Conservation (phyloP, 2,113 vertebrate species). For the Cryptomyrus ogoouensis region DNA sequence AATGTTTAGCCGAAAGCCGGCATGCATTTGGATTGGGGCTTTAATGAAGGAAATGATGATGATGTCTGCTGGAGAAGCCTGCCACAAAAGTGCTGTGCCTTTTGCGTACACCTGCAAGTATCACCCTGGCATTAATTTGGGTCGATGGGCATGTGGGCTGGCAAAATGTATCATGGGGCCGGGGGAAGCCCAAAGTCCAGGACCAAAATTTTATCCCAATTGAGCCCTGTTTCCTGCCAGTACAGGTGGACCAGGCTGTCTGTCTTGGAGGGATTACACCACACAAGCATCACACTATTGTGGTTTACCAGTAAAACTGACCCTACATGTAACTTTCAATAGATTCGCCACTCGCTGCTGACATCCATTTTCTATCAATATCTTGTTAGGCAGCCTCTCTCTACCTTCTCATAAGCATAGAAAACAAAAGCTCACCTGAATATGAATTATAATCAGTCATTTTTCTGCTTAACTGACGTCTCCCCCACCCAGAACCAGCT, state of each 20-base stretch:
- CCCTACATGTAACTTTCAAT: background rate
- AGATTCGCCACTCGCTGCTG: background rate
- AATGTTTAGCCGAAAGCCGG: background rate
- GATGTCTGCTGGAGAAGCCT: too few species aligned
- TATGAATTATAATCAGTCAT: background rate
- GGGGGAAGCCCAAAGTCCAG: background rate
- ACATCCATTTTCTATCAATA: background rate
- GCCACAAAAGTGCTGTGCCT: too few species aligned
- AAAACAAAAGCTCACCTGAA: background rate
- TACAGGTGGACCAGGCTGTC: background rate
- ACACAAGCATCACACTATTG: background rate
- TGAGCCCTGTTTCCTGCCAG: background rate
- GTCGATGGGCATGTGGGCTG: background rate
- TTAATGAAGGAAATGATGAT: background rate
- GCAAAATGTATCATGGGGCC: background rate
- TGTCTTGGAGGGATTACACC: background rate
- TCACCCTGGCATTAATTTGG: background rate
- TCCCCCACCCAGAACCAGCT: background rate
- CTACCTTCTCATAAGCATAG: background rate
- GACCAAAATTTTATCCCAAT: background rate
- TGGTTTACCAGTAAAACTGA: background rate
- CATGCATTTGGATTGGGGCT: background rate
- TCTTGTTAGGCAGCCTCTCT: background rate
- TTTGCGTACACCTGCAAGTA: background rate
- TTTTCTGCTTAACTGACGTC: background rate